Percentiles rank a stretch among this genome's conserved stretches.
Conservation (phyloP, 2,888 invertebrate genomes). For the Drosophila melanocephala region DNA sequence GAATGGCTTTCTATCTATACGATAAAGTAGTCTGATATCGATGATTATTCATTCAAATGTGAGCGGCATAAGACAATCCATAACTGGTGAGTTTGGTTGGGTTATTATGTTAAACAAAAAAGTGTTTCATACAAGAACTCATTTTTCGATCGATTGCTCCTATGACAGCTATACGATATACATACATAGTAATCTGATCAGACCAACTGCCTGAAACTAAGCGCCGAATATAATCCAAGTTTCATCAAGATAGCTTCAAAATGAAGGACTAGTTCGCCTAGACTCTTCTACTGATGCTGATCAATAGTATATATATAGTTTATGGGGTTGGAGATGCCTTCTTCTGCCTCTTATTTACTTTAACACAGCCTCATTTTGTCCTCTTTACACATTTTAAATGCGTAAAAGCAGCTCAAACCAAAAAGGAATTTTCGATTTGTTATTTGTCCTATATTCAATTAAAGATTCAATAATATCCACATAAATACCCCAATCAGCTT, state of each 20-base stretch:
- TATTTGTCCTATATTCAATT: conserved; percentile 36
- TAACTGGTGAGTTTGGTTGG: no score
- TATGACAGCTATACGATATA: neutral
- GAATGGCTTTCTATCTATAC: neutral
- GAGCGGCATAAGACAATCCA: no score
- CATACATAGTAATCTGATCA: neutral
- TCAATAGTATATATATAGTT: neutral
- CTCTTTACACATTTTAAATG: neutral
- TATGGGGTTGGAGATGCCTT: neutral
- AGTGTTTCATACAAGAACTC: fast-evolving
- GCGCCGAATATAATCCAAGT: fast-evolving
- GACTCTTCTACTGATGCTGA: neutral
- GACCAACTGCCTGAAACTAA: neutral
- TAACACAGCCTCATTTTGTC: neutral
- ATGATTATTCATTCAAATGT: no score
- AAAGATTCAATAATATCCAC: conserved; percentile 35
- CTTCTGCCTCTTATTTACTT: neutral
- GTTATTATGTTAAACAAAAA: neutral
- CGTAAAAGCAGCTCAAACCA: neutral
- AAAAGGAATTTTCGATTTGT: neutral
- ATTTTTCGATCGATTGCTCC: neutral
- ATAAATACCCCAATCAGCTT: conserved; percentile 32
- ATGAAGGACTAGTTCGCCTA: fast-evolving
- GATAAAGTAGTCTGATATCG: no score
- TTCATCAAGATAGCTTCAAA: neutral